Conservation (phyloP, 2,113 vertebrate species). For the Aphyosemion australe region DNA sequence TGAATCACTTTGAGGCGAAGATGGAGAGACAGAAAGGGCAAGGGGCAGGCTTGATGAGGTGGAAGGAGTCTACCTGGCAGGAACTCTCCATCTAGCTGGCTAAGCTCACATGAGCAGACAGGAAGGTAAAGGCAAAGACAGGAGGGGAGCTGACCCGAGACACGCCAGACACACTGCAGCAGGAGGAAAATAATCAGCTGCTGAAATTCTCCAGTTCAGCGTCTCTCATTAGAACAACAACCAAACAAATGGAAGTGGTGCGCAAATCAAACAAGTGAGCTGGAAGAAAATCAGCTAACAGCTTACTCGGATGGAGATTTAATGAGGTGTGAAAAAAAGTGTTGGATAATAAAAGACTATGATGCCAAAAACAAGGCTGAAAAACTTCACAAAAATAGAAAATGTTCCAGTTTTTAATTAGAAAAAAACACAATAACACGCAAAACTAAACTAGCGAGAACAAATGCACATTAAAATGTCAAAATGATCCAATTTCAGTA, state of each 20-base stretch:
- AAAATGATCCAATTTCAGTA: neutral
- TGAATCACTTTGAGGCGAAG: constrained; percentile 50
- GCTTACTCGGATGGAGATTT: neutral
- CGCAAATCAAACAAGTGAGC: constrained; percentile 21
- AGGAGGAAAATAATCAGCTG: constrained; percentile 59
- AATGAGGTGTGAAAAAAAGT: neutral
- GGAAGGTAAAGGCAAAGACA: constrained; percentile 40
- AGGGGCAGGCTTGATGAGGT: constrained; percentile 62
- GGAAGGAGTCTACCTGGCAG: constrained; percentile 67
- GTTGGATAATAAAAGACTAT: constrained; percentile 15
- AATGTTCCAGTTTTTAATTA: neutral
- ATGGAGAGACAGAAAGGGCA: constrained; percentile 47
- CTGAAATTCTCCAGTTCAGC: constrained; percentile 49
- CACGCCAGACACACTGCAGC: constrained; percentile 46
- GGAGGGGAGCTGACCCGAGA: constrained; percentile 47
- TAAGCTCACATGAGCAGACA: constrained; percentile 50
- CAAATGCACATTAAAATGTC: neutral
- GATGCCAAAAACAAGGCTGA: constrained; percentile 4
- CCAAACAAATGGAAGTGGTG: neutral
- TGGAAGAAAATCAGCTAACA: neutral
- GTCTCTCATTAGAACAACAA: constrained; percentile 38
- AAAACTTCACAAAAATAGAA: neutral
- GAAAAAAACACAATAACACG: neutral
- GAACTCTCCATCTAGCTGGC: constrained; percentile 31
- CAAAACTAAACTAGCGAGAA: neutral